A percentile compares a stretch with the other conserved stretches of the same genome.
phyloP scores from a whole-genome alignment of 2,113 vertebrate species.

The Scomber scombrus region DNA sequence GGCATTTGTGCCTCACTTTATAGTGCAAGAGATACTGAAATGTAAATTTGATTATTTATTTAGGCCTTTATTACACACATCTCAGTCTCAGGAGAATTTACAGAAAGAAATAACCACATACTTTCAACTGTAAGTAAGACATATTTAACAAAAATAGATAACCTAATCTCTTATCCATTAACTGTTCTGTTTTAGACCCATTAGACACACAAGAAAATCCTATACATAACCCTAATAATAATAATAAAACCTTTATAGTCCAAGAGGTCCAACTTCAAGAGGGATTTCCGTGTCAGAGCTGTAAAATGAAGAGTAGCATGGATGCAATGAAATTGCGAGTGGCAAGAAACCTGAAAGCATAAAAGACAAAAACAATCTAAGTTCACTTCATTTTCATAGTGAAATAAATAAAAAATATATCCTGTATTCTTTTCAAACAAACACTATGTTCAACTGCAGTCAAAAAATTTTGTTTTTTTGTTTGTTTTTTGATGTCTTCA shows the following conservation, averaged over 20 bases:
- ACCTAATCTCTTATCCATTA: neutral
- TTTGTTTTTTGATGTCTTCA: slow-evolving; percentile 1
- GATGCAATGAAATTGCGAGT: neutral
- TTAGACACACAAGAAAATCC: neutral
- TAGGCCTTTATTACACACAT: neutral
- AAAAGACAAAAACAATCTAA: neutral
- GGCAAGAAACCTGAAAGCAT: neutral
- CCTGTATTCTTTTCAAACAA: neutral
- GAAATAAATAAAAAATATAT: neutral
- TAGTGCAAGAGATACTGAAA: neutral
- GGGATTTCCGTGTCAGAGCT: neutral
- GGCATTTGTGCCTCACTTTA: neutral
- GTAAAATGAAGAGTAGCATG: neutral
- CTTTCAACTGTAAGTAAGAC: neutral
- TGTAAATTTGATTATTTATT: neutral
- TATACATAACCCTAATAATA: neutral
- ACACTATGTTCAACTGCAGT: neutral
- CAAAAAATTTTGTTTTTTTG: neutral
- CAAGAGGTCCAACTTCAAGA: neutral
- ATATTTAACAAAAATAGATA: neutral
- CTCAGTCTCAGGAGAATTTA: neutral
- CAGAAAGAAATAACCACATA: neutral
- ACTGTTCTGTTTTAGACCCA: neutral
- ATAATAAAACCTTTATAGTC: neutral
- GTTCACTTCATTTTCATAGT: no score